Evolutionary conservation across 2,888 invertebrate genomes (phyloP).

Genomic region (Ochropleura leucogaster): DNA sequence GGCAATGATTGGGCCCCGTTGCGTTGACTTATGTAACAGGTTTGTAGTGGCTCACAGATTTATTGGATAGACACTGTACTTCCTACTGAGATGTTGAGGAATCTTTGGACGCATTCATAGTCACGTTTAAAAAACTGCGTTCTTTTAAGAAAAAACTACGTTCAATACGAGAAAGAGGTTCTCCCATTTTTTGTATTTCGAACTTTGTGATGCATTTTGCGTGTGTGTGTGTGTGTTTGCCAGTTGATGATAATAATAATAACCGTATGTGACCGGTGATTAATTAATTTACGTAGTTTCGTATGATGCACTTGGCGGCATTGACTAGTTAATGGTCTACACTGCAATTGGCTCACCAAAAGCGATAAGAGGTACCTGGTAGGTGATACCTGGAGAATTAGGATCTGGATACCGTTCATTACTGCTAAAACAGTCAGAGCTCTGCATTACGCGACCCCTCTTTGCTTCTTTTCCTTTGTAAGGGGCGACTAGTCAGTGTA

Average conservation of each 20-base stretch:
- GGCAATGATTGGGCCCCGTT: slow-evolving; percentile 76
- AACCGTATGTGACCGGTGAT: background rate
- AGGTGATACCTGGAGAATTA: too few relatives aligned
- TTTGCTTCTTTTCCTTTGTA: background rate
- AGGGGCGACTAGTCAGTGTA: background rate
- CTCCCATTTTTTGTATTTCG: background rate
- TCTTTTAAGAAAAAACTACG: background rate
- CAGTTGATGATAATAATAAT: background rate
- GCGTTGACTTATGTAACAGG: slow-evolving; percentile 61
- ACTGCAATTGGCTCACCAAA: background rate
- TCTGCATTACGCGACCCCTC: background rate
- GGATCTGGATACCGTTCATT: background rate
- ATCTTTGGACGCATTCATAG: background rate
- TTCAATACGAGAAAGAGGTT: too few relatives aligned
- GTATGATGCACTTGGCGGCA: background rate
- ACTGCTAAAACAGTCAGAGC: background rate
- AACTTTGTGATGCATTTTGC: background rate
- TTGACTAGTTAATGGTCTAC: background rate
- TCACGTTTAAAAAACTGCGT: background rate
- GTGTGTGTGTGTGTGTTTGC: background rate
- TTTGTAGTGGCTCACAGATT: slow-evolving; percentile 53
- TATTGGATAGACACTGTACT: slow-evolving; percentile 1
- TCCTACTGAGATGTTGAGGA: background rate
- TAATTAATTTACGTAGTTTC: background rate
- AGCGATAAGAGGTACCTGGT: too few relatives aligned